Conservation (phyloP, 2,113 vertebrate species). For the Scalopus aquaticus region DNA sequence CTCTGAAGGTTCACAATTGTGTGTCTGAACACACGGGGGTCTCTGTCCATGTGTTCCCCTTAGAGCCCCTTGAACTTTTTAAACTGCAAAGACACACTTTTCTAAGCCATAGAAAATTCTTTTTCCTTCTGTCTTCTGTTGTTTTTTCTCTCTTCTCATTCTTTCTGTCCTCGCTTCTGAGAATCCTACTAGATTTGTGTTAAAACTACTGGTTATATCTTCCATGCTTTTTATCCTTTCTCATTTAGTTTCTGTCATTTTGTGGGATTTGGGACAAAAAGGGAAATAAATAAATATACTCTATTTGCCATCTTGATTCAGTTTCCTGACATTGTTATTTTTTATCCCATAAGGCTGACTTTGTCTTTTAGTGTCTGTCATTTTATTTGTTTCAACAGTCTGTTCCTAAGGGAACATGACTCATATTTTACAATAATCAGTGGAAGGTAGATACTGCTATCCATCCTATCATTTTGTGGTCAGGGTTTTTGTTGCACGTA, state of each 20-base stretch:
- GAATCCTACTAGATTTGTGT: not conserved
- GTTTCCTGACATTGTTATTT: conserved; percentile 50
- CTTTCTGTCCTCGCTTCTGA: not conserved
- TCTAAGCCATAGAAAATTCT: not conserved
- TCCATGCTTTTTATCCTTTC: conserved; percentile 25
- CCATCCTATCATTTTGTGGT: conserved; percentile 54
- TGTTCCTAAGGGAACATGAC: conserved; percentile 52
- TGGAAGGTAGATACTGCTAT: conserved; percentile 42
- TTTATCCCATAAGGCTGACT: conserved; percentile 11
- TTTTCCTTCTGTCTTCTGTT: not conserved
- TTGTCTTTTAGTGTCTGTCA: not conserved
- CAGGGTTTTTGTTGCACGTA: conserved; percentile 40
- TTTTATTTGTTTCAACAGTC: conserved; percentile 58
- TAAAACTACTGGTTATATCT: not conserved
- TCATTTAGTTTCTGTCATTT: conserved; percentile 20
- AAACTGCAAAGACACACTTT: not conserved
- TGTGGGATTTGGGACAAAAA: conserved; percentile 7
- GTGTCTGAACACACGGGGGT: not conserved
- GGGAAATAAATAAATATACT: conserved; percentile 6
- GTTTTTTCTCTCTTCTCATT: not conserved
- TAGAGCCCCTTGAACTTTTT: not conserved
- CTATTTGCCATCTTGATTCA: conserved; percentile 43
- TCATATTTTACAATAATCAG: conserved; percentile 58
- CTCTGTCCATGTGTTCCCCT: not conserved
- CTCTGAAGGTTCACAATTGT: not conserved